These are phyloP conservation scores for Littorina saxatilis DNA, from an alignment of 1,140 invertebrate species.

Conservation along the genomic window DNA sequence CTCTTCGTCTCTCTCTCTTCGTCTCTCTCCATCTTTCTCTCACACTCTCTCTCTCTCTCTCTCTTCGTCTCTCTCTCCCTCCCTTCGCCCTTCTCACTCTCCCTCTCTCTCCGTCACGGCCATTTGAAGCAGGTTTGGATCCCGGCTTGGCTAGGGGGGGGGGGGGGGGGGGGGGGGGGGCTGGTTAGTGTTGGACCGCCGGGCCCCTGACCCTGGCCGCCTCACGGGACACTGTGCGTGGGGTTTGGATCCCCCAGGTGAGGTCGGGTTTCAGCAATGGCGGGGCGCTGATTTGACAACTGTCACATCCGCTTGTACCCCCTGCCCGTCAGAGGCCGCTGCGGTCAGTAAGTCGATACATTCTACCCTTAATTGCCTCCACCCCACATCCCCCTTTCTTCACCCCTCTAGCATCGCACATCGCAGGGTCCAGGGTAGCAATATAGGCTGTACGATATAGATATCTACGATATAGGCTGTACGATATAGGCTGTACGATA, in stretches of 20 bases:
- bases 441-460: too few species aligned
- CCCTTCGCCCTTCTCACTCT: too few species aligned
- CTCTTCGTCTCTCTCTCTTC: too few species aligned
- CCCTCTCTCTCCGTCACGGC: too few species aligned
- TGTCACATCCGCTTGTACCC: slow-evolving; percentile 22
- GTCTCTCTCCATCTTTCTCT: too few species aligned
- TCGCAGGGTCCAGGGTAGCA: too few species aligned
- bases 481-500: too few species aligned
- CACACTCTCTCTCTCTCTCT: background rate
- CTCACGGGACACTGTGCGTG: too few species aligned
- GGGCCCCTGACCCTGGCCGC: background rate
- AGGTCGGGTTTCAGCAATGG: slow-evolving; percentile 11
- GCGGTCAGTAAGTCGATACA: slow-evolving; percentile 17
- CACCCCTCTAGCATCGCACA: too few species aligned
- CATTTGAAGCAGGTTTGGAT: background rate
- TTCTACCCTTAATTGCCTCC: background rate
- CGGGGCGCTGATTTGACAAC: slow-evolving; percentile 20
- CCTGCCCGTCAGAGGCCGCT: background rate
- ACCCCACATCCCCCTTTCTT: background rate
- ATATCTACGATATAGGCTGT: too few species aligned
- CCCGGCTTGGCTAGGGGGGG: background rate
- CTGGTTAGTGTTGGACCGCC: background rate
- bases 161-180: background rate
- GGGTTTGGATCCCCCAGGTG: background rate
- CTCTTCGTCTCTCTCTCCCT: too few species aligned